Conservation (phyloP, 2,113 vertebrate species). For the Azemiops feae region DNA sequence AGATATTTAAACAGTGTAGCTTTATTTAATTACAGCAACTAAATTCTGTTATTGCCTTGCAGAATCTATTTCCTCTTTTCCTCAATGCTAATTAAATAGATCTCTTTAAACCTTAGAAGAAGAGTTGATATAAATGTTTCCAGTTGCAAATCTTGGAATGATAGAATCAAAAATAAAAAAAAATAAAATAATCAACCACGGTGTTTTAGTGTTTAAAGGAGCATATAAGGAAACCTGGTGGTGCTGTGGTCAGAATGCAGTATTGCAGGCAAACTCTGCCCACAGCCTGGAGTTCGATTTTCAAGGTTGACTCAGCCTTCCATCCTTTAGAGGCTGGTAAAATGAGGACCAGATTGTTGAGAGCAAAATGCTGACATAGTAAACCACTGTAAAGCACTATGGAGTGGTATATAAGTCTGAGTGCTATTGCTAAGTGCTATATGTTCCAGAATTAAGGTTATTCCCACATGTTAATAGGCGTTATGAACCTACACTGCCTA, state of each 20-base stretch:
- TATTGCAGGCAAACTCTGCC: no score
- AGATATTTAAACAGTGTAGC: neutral
- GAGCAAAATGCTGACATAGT: no score
- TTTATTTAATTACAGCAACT: neutral
- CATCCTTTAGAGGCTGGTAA: no score
- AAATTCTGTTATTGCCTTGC: neutral
- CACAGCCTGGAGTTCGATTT: no score
- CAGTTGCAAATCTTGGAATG: neutral
- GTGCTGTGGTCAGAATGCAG: no score
- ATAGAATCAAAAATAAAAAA: neutral
- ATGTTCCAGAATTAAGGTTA: neutral
- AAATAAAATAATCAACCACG: neutral
- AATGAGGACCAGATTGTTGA: no score
- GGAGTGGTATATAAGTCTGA: no score
- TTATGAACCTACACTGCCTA: neutral
- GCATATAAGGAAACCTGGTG: no score
- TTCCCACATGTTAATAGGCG: neutral
- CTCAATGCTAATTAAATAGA: accelerated
- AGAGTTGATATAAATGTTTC: neutral
- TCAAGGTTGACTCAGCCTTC: no score
- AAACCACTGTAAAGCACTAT: no score
- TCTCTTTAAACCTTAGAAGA: neutral
- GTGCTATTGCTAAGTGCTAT: neutral
- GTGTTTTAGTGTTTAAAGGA: neutral
- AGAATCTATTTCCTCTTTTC: neutral